Base-by-base conservation (phyloP, 2,888 invertebrate genomes). In the Cephonodes hylas region DNA sequence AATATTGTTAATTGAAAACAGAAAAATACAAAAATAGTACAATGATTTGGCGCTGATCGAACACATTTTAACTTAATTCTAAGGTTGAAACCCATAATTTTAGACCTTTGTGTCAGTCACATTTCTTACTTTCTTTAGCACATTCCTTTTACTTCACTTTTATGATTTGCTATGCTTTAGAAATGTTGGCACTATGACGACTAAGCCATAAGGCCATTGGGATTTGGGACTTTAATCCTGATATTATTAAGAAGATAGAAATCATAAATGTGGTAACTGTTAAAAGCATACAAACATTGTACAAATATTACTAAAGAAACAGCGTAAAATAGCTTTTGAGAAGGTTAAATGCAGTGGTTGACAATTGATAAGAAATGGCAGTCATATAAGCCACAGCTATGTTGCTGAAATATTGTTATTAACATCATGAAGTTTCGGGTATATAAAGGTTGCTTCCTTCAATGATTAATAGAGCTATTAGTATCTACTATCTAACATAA, bases 1-100 rank as follows among this genome's bases (percentile, higher is more conserved):
- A 31, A n/a, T 38, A 38, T 20, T 31, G 27, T 53, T 53, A 27
- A 31, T 18, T 31, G 53, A 53, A 31, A 53, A 48, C 2, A 27
- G 27, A 53, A 53, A 53, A 53, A 62, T 65, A 70, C 61, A 66
- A 68, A 68, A 68, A 67, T 71, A 68, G 68, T 69, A 64, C 64
- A 64, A 48, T 57, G 18, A 64, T 68, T 73, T 72, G 67, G 69
- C 66, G 66, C 62, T 58, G 46, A 53, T 61, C 45, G 66, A 72
- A 74, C 65, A 72, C 70, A 67, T 69, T 64, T 31, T 4, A 53
- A 53, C 53, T 53, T 53, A 53, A 53, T 10, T 8, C 53, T 53
- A 53, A 31, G 31, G 8, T 45, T 31, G n/a, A n/a, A 53, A 27
- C 31, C 53, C 27, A 53, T 53, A 20, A 53, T 46, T 38, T 45